Base-by-base conservation (phyloP, 2,797 vertebrate species). In the Lithobates sylvaticus region DNA sequence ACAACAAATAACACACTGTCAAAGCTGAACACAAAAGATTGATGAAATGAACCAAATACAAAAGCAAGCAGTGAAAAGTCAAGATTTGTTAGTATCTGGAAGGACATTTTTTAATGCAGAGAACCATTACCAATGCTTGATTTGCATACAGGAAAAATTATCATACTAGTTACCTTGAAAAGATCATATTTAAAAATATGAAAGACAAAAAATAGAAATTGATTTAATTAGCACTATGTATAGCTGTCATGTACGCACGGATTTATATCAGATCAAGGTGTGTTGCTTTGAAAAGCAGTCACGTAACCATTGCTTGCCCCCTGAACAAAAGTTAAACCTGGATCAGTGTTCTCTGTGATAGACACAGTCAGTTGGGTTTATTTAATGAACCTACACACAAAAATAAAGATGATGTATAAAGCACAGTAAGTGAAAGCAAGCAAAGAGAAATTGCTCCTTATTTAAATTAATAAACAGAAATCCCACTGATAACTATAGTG, bases 1-100 rank as follows among this genome's bases (percentile, higher is more conserved):
- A 39, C 39, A 39, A 36, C 1, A 23, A 23, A 87, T 18, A 83
- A 29, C 69, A 75, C 4, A 29, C 34, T 44, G 79, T 79, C 29
- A 68, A 75, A 42, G 44, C 36, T 80, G 44, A 58, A 42, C 69
- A 80, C 71, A 70, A 71, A 72, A 70, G 68, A 80, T 71, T 79
- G 32, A 75, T 67, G 77, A 18, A 26, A 61, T 73, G 36, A 68
- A 78, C 72, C 0, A 54, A 73, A 73, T 29, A 18, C 27, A 21
- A 78, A 87, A 42, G 86, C 76, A 84, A 76, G 76, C 61, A 75
- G 39, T 50, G 29, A 54, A 18, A 61, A 83, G 44, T 47, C 16
- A 79, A 83, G 26, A 34, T 36, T 10, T 87, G 29, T 87, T 83
- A 78, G 74, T 72, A 77, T 27, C 50, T 64, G 65, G 1, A 61